These are phyloP conservation scores for Anguilla megastoma DNA, from an alignment of 2,797 vertebrate species.

Conservation along the genomic window DNA sequence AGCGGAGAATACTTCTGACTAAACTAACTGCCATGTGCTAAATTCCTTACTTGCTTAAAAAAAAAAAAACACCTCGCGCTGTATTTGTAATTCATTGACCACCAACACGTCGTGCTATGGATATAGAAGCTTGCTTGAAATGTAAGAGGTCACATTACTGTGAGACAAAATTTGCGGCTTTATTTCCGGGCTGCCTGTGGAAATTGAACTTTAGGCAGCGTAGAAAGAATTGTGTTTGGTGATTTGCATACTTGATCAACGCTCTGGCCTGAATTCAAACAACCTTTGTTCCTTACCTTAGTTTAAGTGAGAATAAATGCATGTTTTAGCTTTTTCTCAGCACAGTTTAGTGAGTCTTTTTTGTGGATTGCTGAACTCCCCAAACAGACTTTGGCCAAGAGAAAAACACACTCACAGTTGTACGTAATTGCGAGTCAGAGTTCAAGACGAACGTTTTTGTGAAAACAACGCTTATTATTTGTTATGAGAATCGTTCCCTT, in stretches of 20 bases:
- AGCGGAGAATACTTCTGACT: slow-evolving; percentile 20
- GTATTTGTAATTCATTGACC: not conserved
- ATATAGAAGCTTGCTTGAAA: not conserved
- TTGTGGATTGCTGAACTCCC: not conserved
- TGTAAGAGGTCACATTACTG: not conserved
- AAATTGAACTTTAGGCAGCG: not conserved
- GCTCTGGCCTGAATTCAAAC: not conserved
- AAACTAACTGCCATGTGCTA: not conserved
- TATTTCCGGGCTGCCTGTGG: not conserved
- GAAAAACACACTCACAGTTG: not conserved
- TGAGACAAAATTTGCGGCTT: not conserved
- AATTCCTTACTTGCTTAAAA: not conserved
- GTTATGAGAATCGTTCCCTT: not conserved
- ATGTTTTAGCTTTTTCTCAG: not conserved
- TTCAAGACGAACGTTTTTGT: too few relatives aligned
- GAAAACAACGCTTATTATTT: not conserved
- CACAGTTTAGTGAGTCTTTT: not conserved
- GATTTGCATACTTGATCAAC: not conserved
- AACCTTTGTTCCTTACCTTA: slow-evolving; percentile 24
- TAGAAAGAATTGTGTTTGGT: not conserved
- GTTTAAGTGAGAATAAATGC: not conserved
- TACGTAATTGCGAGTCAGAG: too few relatives aligned
- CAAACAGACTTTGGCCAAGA: not conserved
- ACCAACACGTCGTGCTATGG: not conserved
- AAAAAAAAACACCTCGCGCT: not conserved